Base-by-base conservation (phyloP, 1,140 invertebrate species). In the Diprion similis region DNA sequence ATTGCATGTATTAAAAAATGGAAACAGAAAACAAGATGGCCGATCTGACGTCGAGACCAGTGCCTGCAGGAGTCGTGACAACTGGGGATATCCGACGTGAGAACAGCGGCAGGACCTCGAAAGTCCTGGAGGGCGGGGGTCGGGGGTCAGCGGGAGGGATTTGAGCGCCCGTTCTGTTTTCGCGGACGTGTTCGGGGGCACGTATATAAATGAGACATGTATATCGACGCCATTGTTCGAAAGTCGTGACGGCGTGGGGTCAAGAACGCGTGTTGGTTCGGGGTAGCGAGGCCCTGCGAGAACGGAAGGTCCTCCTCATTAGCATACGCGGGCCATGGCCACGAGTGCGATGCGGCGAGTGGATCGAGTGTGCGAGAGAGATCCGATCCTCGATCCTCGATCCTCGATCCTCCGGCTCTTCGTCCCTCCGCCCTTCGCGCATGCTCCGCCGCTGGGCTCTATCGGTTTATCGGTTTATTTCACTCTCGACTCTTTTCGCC, bases 201-300 rank as follows among this genome's bases (percentile, higher is more conserved):
- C 51, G 51, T 59, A 59, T 59, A 59, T 59, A 83, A 83, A 83
- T 84, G 82, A 84, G 82, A 84, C 82, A 84, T 82, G 82, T 84
- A 82, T 84, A 84, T 84, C 81, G 82, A 82, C 82, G 82, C 82
- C 82, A 84, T 84, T 84, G 82, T 84, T 83, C 82, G 79, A 78
- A 78, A 83, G 81, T 83, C 81, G 82, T 83, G 82, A 83, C 82
- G 83, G 79, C 81, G 78, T 66, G 77, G 77, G 81, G 82, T 83
- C 82, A 83, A 81, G 82, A 83, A 83, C 82, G 82, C 82, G 81
- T 83, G 81, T 83, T 70, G 76, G 70, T 17, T 74, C 71, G 71
- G 72, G 69, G 77, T 76, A n/a, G 15, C 67, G 15, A 68, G 15
- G 67, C 18, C 67, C 67, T 68, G 67, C 11, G n/a, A 15, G n/a